Evolutionary conservation across 2,797 vertebrate genomes (phyloP).

Genomic region (Macropus fuliginosus): DNA sequence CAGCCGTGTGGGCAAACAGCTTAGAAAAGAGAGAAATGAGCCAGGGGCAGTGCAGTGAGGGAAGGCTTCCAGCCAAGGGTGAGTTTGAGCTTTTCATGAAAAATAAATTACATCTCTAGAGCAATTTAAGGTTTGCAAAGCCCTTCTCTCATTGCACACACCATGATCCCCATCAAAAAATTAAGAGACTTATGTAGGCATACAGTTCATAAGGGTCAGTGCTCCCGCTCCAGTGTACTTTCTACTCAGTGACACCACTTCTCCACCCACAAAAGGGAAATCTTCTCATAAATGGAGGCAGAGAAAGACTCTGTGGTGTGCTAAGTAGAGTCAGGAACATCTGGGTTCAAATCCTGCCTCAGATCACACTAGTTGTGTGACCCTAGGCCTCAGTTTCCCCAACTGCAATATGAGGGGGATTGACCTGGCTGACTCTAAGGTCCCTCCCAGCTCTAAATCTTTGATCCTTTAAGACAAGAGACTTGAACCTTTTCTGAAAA

Average conservation of each 20-base stretch:
- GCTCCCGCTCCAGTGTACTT: not conserved
- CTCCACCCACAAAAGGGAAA: not conserved
- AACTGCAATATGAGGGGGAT: not conserved
- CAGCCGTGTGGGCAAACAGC: not conserved
- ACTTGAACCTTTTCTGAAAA: not conserved
- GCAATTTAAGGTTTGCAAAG: not conserved
- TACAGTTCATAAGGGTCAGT: not conserved
- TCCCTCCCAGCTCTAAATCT: not conserved
- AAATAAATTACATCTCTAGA: not conserved
- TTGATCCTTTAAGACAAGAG: not conserved
- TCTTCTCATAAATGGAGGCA: not conserved
- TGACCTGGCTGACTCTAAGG: not conserved
- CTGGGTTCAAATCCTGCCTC: not conserved
- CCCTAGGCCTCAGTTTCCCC: not conserved
- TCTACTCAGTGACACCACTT: not conserved
- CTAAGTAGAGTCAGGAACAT: not conserved
- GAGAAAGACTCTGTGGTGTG: not conserved
- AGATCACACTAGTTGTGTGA: not conserved
- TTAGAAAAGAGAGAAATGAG: not conserved
- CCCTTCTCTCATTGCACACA: not conserved
- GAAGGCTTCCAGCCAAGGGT: not conserved
- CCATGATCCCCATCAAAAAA: not conserved
- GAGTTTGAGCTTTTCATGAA: not conserved
- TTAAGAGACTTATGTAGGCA: not conserved
- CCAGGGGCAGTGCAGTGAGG: not conserved